Percentiles rank a stretch among this genome's conserved stretches.
Evolutionary conservation across 2,113 vertebrate genomes (phyloP).

Genomic region (Bungarus multicinctus): DNA sequence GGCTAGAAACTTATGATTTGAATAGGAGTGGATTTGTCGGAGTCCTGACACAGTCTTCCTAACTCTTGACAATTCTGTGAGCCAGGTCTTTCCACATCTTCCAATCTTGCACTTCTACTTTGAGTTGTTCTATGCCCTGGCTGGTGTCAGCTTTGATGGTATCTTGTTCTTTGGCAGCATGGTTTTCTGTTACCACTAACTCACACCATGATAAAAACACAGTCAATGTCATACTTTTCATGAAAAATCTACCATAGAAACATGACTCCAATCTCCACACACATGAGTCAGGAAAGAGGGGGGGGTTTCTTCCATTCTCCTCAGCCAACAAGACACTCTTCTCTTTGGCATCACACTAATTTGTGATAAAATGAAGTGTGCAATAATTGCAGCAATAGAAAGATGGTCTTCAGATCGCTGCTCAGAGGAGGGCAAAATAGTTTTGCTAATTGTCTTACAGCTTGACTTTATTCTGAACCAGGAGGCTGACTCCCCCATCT

Average conservation of each 20-base stretch:
- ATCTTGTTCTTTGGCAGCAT: neutral
- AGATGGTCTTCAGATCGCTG: conserved; percentile 61
- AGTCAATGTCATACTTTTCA: neutral
- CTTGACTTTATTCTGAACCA: conserved; percentile 63
- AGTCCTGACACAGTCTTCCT: neutral
- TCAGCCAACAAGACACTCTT: conserved; percentile 19
- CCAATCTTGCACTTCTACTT: neutral
- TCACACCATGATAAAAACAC: neutral
- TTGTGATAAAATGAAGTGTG: conserved; percentile 45
- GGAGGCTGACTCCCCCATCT: conserved; percentile 61
- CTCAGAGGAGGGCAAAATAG: conserved; percentile 59
- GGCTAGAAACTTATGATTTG: too few relatives aligned
- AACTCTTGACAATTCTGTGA: neutral
- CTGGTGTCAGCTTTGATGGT: too few relatives aligned
- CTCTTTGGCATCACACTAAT: conserved; percentile 50
- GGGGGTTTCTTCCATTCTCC: neutral
- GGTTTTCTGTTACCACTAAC: neutral
- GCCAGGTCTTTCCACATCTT: neutral
- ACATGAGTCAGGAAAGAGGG: neutral
- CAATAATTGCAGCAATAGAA: conserved; percentile 41
- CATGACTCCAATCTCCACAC: neutral
- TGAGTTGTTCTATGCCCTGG: too few relatives aligned
- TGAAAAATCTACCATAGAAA: neutral
- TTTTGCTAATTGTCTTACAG: conserved; percentile 67
- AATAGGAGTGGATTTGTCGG: too few relatives aligned